Evolutionary conservation across 2,113 vertebrate species (phyloP).

Genomic region (Prunella fulvescens): DNA sequence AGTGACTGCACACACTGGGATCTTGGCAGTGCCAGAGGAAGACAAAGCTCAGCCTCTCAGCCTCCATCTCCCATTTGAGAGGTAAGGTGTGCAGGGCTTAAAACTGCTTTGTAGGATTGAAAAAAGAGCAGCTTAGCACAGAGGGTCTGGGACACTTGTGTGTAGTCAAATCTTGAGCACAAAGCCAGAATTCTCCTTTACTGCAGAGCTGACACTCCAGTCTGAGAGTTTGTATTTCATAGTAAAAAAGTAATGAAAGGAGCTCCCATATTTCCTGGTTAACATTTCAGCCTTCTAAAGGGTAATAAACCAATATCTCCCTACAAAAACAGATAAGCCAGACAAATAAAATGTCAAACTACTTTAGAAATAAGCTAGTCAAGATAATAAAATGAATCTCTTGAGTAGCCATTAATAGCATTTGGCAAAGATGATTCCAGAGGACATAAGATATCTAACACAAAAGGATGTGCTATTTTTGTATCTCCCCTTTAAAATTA

Average conservation of each 20-base stretch:
- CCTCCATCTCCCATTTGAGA: not conserved
- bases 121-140: not conserved
- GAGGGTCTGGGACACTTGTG: not conserved
- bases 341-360: constrained; percentile 49
- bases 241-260: not conserved
- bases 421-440: constrained; percentile 11
- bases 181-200: not conserved
- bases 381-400: constrained; percentile 43
- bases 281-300: constrained; percentile 42
- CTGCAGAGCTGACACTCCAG: not conserved
- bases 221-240: not conserved
- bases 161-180: not conserved
- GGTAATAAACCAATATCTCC: constrained; percentile 48
- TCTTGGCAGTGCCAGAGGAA: not conserved
- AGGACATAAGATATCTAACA: not conserved
- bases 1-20: too few relatives aligned
- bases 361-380: constrained; percentile 39
- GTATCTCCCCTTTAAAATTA: not conserved
- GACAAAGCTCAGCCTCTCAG: not conserved
- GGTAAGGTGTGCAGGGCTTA: not conserved
- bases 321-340: constrained; percentile 41
- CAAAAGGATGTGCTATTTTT: constrained; percentile 26
- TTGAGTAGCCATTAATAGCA: constrained; percentile 22
- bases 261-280: not conserved
- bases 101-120: not conserved